A percentile compares a stretch with the other conserved stretches of the same genome.
Evolutionary conservation across 1,140 invertebrate species (phyloP).

Genomic region (Adoxophyes honmai): DNA sequence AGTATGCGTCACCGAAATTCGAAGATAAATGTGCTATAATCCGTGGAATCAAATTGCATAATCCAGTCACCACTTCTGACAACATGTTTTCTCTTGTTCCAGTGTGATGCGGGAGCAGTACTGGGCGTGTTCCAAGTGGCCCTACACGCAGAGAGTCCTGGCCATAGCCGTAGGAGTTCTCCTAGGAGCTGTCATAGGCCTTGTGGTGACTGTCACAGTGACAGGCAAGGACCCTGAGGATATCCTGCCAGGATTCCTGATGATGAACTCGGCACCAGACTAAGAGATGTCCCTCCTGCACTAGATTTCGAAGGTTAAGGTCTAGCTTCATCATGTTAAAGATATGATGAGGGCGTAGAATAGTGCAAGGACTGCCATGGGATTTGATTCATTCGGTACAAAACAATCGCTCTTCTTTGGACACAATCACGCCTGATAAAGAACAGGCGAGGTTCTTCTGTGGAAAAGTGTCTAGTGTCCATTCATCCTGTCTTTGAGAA

Average conservation of each 20-base stretch:
- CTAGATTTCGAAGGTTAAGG: background rate
- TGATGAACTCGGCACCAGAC: constrained; percentile 26
- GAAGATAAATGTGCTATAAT: too few species aligned
- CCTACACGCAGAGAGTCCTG: constrained; percentile 42
- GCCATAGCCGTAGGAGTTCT: constrained; percentile 46
- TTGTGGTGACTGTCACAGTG: constrained; percentile 40
- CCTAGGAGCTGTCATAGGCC: constrained; percentile 48
- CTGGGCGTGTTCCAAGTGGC: constrained; percentile 63
- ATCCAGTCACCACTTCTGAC: background rate
- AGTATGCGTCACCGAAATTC: too few species aligned
- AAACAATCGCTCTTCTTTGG: too few species aligned
- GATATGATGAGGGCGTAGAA: too few species aligned
- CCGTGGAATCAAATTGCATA: too few species aligned
- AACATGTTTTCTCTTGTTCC: constrained; percentile 23
- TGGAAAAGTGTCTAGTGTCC: too few species aligned
- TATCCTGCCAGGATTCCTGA: constrained; percentile 34
- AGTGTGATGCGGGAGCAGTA: constrained; percentile 66
- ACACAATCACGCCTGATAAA: too few species aligned
- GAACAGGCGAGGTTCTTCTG: too few species aligned
- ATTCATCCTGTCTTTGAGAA: too few species aligned
- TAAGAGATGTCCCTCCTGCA: constrained; percentile 25
- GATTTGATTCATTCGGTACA: too few species aligned
- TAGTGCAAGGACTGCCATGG: too few species aligned
- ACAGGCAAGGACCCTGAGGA: constrained; percentile 22
- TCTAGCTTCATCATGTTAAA: too few species aligned